phyloP scores from a whole-genome alignment of 2,113 vertebrate genomes.

The Ariopsis seemanni region DNA sequence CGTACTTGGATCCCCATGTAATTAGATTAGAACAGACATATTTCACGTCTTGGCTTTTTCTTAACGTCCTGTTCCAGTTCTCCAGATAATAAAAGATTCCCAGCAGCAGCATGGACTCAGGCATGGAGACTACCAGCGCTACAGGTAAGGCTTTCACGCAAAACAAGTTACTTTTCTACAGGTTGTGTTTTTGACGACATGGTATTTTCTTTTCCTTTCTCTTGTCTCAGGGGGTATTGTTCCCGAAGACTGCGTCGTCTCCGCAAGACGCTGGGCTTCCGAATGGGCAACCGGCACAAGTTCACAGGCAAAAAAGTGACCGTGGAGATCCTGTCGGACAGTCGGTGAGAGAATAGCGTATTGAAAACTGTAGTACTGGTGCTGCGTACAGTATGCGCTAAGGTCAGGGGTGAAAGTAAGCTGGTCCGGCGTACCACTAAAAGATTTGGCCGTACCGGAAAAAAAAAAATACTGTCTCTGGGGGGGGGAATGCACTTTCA shows the following conservation, averaged over 20 bases:
- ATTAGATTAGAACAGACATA: too few species aligned
- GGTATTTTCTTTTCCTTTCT: conserved; percentile 17
- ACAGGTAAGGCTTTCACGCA: conserved; percentile 78
- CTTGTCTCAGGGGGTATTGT: conserved; percentile 86
- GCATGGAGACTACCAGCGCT: conserved; percentile 97
- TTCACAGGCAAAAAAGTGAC: conserved; percentile 95
- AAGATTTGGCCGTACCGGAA: too few species aligned
- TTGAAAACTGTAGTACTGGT: not conserved
- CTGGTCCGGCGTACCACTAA: too few species aligned
- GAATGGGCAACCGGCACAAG: conserved; percentile 97
- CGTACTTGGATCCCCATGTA: not conserved
- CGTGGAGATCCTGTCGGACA: conserved; percentile 90
- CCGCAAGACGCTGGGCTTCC: conserved; percentile 94
- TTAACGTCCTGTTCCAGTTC: conserved; percentile 78
- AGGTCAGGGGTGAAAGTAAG: too few species aligned
- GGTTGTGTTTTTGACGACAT: not conserved
- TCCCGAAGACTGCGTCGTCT: conserved; percentile 90
- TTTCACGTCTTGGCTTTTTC: conserved; percentile 21
- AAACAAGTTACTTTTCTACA: not conserved
- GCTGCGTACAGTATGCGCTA: too few species aligned
- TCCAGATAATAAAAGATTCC: conserved; percentile 97
- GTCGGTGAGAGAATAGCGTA: conserved; percentile 71
- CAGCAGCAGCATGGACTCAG: conserved; percentile 97
- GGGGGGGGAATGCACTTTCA: too few species aligned
- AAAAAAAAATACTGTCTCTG: too few species aligned